These are phyloP conservation scores for Eupithecia insigniata DNA, from an alignment of 2,888 invertebrate species.

Conservation along the genomic window DNA sequence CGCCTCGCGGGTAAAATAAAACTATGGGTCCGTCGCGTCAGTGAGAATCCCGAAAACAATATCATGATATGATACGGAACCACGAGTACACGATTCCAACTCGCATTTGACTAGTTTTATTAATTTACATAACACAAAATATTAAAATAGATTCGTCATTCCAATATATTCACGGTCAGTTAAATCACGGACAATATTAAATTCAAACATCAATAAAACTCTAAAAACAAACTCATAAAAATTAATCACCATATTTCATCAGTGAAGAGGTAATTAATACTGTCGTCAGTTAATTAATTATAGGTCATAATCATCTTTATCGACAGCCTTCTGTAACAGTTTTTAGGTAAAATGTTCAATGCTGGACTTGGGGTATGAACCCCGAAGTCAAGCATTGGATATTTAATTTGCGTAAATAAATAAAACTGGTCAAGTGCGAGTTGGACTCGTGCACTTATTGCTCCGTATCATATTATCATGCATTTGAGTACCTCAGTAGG, in stretches of 20 bases:
- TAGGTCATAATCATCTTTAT: background rate
- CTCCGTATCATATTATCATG: too few relatives aligned
- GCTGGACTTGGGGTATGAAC: too few relatives aligned
- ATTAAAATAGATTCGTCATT: constrained; percentile 13
- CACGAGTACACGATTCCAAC: background rate
- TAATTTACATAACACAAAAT: constrained; percentile 12
- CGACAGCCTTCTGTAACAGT: background rate
- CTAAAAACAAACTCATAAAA: constrained; percentile 27
- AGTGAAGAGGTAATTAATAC: constrained; percentile 13
- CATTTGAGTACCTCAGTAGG: too few relatives aligned
- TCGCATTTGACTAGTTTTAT: background rate
- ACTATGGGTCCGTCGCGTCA: too few relatives aligned
- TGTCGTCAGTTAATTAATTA: constrained; percentile 8
- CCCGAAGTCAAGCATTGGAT: too few relatives aligned
- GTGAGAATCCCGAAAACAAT: background rate
- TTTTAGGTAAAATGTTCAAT: too few relatives aligned
- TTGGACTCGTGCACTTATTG: too few relatives aligned
- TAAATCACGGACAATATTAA: constrained; percentile 23
- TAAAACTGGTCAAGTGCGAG: too few relatives aligned
- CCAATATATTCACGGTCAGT: constrained; percentile 15
- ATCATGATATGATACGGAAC: background rate
- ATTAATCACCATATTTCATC: constrained; percentile 14
- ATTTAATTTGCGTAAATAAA: too few relatives aligned
- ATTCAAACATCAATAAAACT: constrained; percentile 13
- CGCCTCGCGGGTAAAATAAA: too few relatives aligned